Base-by-base conservation (phyloP, 64 coral and sea anemone species). In the Porites lutea region DNA sequence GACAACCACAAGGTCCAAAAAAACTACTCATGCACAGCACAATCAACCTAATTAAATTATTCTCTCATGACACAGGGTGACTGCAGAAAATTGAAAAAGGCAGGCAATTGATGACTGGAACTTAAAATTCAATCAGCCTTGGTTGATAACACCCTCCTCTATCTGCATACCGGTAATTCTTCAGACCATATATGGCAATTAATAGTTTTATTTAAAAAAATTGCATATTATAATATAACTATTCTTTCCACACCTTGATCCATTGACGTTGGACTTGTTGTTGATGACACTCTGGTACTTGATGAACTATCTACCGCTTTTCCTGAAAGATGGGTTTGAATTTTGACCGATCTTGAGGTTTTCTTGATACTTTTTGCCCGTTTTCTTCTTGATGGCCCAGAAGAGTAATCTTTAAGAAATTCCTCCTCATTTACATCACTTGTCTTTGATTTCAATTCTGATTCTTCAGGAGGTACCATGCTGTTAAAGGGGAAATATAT, bases 261-360 rank as follows among this genome's bases (percentile, higher is more conserved):
- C 23, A 13, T 23, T 11, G 49, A 11, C 60, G 48, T 69, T 54
- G 91, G 55, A 22, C 62, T 84, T 37, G 91, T 92, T 58, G 91
- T 92, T 51, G 91, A 92, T n/a, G 91, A 78, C 21, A 92, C 91
- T 61, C 13, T 71, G 50, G 87, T 59, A 87, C 59, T 87, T 4
- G 74, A 71, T 10, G 48, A 82, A 65, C 11, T 65, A 13, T 84
- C 81, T 21, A 4, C 15, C 4, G 48, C 21, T 67, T 18, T 13
- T 9, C 21, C 44, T 21, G 9, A 3, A 68, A 3, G 45, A n/a
- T n/a, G 47, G 15, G 61, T 68, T 8, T 8, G 43, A 84, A 52
- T 84, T 18, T 84, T 84, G 8, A 52, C n/a, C 1, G 44, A 52
- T 66, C 19, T 67, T 21, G 81, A 67, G 2, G 13, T 20, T 47